Base-by-base conservation (phyloP, 2,888 invertebrate species). In the Hemaris fuciformis region DNA sequence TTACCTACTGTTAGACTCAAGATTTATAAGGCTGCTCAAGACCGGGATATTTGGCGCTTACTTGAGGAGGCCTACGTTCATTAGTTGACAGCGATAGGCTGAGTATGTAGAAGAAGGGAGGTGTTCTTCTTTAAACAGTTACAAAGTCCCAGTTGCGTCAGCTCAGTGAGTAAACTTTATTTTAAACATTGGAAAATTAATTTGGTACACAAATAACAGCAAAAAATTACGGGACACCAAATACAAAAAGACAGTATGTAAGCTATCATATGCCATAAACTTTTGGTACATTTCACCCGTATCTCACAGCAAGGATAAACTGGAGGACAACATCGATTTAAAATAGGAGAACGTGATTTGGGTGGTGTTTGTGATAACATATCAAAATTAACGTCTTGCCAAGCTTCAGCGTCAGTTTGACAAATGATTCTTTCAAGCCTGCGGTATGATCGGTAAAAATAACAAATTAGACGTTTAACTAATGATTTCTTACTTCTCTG, bases 211-310 rank as follows among this genome's bases (percentile, higher is more conserved):
- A 70, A 41, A 62, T 75, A 81, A 60, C 63, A 68, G 65, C 73
- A 79, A 34, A 65, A 57, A 59, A 81, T 57, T 27, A 81, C 41
- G 62, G 86, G 86, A 62, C 74, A 71, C 83, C 86, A 86, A 62
- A 84, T 66, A 64, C 79, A 78, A 13, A 73, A 18, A 3, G 80
- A 68, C 59, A 77, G 18, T 18, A 72, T 8, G 62, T 74, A 77
- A 53, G 72, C 62, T 3, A 73, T 27, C 13, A 64, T 23, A n/a
- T 62, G 62, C 60, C 70, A 65, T 43, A 69, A 8, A 22, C 42
- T 73, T 62, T 63, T 41, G 27, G 60, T 72, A 59, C 68, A 67
- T 66, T 68, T 74, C 45, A 63, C 65, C 27, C 59, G 67, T 27
- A 56, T 62, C 63, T 77, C 48, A 59, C 77, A 74, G 18, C 59